Evolutionary conservation across 2,797 vertebrate genomes (phyloP), one percentile per base, ranked within the genome.

Genomic region (Lepilemur septentrionalis): DNA sequence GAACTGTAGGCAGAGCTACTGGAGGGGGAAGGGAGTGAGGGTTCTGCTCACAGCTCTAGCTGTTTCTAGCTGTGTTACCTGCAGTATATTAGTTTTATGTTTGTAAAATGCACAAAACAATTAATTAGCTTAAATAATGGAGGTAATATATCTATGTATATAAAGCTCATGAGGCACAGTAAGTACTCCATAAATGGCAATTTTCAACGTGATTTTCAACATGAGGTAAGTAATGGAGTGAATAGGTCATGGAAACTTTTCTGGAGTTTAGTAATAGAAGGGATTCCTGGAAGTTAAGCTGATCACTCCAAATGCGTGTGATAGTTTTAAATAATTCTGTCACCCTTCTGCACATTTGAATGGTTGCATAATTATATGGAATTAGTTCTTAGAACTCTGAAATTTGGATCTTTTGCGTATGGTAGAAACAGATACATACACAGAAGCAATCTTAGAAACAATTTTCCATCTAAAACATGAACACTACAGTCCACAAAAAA

Each of bases 1-100:
- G 30, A 0, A 2, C 5, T n/a, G 32, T n/a, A 18, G 52, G 25
- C 17, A 13, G 4, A 76, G 22, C 2, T 7, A 0, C 1, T 6
- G 10, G 38, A 2, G 38, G 38, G 38, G 38, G 38, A 38, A 38
- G 38, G 8, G 18, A n/a, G 25, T 11, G 4, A 6, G 5, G 35
- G 23, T 17, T 7, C 30, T 55, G 28, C 14, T 69, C 23, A 3
- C 0, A 73, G 20, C 13, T 61, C 10, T 1, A 50, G 30, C 4
- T 4, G 0, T 52, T 30, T 17, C 14, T 4, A 41, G 12, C 52
- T 70, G 0, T 18, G 12, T 65, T 55, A 7, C 18, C 61, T 5
- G 1, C 11, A 4, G 59, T 11, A 43, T 67, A 52, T 57, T 22
- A n/a, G 11, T 46, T 87, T 11, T 28, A 41, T 30, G 12, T 55